These are phyloP conservation scores for Halcyon smyrnensis DNA, from an alignment of 2,797 vertebrate genomes.

Conservation along the genomic window DNA sequence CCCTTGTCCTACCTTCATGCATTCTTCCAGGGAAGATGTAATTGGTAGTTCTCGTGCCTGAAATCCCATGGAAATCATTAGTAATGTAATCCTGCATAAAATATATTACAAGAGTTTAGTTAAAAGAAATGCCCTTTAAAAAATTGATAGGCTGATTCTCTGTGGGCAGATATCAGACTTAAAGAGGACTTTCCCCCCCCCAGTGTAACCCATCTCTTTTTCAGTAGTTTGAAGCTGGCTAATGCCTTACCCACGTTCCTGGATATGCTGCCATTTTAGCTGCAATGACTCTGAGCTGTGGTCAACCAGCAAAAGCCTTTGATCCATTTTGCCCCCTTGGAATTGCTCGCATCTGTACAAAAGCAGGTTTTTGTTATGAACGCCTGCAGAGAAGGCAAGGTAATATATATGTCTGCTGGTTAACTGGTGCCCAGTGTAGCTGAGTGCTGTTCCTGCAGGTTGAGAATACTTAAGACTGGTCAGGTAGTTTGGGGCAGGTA, in stretches of 20 bases:
- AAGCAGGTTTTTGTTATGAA: background rate
- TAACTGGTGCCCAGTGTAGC: background rate
- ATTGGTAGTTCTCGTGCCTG: background rate
- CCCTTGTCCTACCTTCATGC: background rate
- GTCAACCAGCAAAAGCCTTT: background rate
- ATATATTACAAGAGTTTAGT: slow-evolving; percentile 20
- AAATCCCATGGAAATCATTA: slow-evolving; percentile 39
- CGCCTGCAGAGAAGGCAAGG: background rate
- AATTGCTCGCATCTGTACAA: background rate
- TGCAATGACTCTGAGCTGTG: background rate
- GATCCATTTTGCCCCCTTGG: background rate
- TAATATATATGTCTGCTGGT: background rate
- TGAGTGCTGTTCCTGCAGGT: background rate
- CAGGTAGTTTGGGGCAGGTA: background rate
- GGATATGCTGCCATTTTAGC: background rate
- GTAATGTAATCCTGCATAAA: slow-evolving; percentile 20
- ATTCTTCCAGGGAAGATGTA: background rate
- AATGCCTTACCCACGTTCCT: background rate
- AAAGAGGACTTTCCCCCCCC: background rate
- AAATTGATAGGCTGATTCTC: slow-evolving; percentile 4
- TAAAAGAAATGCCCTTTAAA: slow-evolving; percentile 52
- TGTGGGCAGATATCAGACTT: background rate
- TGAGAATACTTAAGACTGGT: background rate
- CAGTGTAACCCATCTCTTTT: background rate
- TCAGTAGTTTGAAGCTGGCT: background rate